Evolutionary conservation across 2,113 vertebrate genomes (phyloP), one percentile per base, ranked within the genome.

Genomic region (Engraulis encrasicolus): DNA sequence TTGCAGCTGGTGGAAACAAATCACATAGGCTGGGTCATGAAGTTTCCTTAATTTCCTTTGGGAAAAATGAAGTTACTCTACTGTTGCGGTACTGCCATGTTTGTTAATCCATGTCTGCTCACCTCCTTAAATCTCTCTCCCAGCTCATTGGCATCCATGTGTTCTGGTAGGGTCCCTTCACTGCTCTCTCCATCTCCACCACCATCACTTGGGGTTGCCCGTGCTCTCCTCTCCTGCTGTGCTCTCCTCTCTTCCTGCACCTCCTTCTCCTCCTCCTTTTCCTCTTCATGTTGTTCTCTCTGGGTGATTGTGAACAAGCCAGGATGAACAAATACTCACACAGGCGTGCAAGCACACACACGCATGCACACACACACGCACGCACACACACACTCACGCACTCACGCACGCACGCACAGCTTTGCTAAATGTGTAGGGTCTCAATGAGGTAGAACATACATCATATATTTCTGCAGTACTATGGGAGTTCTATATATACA

Each of bases 101-200:
- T 50, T 7, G 3, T 66, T 45, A 45, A 9, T 45, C 40, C 23
- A 66, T 23, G 11, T 66, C 23, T 2, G n/a, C 23, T 7, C 31
- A 96, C 95, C 95, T 95, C 94, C 91, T 94, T 95, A 87, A 95
- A 94, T 83, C 93, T 95, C 84, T 93, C 89, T 77, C 92, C 87
- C 82, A 94, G 90, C 40, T 93, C 91, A 34, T 89, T 82, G 36
- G 93, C 89, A 90, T 95, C 94, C 88, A 92, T 92, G 86, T 95
- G 92, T 71, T 92, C 54, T 6, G 93, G 89, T 50, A 95, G 91
- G 84, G 82, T 81, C 0, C 93, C 87, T 84, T 94, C 94, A 86
- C 94, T 93, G 0, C 89, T 93, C 89, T 94, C 94, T 88, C 94
- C 89, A 82, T 95, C 92, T 80, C 94, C 91, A 91, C 94, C 94